A percentile compares a stretch with the other conserved stretches of the same genome.
phyloP scores from a whole-genome alignment of 2,888 invertebrate genomes.

The Antitype chi region DNA sequence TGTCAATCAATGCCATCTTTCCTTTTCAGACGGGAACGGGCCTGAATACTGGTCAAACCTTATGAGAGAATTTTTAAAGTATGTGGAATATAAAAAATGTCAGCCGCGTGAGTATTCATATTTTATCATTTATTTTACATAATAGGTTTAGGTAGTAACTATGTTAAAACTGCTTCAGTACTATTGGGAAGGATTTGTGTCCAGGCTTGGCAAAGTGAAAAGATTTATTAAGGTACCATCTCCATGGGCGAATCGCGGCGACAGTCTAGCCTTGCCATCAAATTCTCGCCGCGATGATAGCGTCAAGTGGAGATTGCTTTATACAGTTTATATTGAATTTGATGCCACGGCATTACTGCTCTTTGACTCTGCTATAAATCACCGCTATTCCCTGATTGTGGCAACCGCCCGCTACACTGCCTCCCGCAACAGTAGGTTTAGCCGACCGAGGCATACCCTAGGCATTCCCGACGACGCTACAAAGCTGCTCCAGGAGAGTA shows the following conservation, averaged over 20 bases:
- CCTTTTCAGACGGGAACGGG: conserved; percentile 3
- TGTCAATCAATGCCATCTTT: neutral
- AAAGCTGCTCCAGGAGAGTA: no score
- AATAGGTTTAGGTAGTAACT: neutral
- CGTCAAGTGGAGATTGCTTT: no score
- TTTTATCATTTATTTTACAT: neutral
- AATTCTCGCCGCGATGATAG: no score
- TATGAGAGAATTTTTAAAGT: conserved; percentile 38
- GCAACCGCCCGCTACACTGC: no score
- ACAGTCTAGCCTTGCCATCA: no score
- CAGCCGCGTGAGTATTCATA: conserved; percentile 19
- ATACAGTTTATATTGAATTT: neutral
- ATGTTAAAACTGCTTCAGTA: neutral
- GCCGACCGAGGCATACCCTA: no score
- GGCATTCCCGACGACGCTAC: no score
- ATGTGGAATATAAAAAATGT: conserved; percentile 30
- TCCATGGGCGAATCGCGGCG: neutral
- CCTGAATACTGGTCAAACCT: conserved; percentile 17
- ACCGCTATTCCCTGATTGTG: no score
- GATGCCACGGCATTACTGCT: neutral
- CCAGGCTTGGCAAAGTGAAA: neutral
- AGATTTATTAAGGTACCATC: neutral
- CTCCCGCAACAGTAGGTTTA: no score
- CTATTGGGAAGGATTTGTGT: neutral
- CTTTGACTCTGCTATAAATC: no score